Evolutionary conservation across 2,113 vertebrate genomes (phyloP).

Genomic region (Dinomys branickii): DNA sequence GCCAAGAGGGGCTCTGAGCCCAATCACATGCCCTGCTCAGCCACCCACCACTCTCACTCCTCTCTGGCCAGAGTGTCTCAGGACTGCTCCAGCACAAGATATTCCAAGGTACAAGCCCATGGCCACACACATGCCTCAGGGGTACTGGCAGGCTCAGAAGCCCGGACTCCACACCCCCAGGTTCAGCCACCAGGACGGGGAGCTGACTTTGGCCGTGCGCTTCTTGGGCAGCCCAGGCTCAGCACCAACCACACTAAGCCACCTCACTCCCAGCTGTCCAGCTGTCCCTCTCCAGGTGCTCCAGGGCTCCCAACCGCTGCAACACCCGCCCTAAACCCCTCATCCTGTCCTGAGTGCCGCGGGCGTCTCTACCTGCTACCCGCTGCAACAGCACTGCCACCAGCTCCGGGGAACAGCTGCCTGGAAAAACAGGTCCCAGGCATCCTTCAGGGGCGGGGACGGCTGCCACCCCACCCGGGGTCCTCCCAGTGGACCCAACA

Average conservation of each 20-base stretch:
- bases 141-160: not conserved
- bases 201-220: not conserved
- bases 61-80: not conserved
- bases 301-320: not conserved
- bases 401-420: not conserved
- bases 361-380: not conserved
- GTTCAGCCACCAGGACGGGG: not conserved
- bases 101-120: not conserved
- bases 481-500: not conserved
- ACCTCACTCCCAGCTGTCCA: accelerated
- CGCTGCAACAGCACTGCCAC: not conserved
- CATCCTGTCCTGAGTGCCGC: not conserved
- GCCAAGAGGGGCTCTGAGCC: not conserved
- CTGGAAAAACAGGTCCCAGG: not conserved
- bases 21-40: not conserved
- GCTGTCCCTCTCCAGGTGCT: accelerated
- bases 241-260: not conserved
- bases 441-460: not conserved
- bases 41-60: not conserved
- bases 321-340: not conserved
- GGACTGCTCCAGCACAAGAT: not conserved
- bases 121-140: not conserved
- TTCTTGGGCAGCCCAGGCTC: not conserved
- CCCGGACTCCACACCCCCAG: not conserved
- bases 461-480: not conserved